Percentiles rank a stretch among this genome's conserved stretches.
Evolutionary conservation across 2,797 vertebrate species (phyloP).

Genomic region (Myripristis jacobus): DNA sequence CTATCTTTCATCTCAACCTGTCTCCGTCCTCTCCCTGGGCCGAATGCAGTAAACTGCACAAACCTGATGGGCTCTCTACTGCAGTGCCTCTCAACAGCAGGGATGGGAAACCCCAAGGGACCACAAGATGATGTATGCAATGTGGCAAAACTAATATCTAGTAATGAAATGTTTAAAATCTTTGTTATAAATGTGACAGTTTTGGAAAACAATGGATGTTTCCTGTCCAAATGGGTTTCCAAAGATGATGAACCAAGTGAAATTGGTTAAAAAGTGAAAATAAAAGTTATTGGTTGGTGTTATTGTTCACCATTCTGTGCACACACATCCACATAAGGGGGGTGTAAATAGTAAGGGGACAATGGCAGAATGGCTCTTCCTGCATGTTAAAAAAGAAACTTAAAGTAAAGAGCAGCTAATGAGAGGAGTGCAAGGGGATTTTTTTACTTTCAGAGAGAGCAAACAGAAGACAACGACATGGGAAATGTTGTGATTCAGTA

Average conservation of each 20-base stretch:
- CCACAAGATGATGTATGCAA: background rate
- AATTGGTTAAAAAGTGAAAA: no score
- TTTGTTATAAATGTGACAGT: slow-evolving; percentile 2
- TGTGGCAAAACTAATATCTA: background rate
- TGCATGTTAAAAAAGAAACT: no score
- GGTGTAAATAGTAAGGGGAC: background rate
- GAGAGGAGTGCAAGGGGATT: no score
- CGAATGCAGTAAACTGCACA: no score
- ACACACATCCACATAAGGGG: no score
- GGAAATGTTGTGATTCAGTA: background rate
- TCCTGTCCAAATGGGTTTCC: no score
- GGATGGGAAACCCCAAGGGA: background rate
- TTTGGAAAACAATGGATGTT: background rate
- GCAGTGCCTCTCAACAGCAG: background rate
- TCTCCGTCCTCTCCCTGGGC: background rate
- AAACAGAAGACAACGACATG: no score
- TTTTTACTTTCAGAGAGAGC: no score
- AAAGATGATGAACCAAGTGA: no score
- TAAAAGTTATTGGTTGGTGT: no score
- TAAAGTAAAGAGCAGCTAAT: no score
- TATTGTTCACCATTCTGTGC: no score
- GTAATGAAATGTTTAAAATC: background rate
- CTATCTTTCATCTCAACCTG: slow-evolving; percentile 25
- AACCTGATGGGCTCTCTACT: background rate
- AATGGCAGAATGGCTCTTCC: background rate